These are phyloP conservation scores for Chrysomallon squamiferum DNA, from an alignment of 1,140 invertebrate genomes.

Conservation along the genomic window DNA sequence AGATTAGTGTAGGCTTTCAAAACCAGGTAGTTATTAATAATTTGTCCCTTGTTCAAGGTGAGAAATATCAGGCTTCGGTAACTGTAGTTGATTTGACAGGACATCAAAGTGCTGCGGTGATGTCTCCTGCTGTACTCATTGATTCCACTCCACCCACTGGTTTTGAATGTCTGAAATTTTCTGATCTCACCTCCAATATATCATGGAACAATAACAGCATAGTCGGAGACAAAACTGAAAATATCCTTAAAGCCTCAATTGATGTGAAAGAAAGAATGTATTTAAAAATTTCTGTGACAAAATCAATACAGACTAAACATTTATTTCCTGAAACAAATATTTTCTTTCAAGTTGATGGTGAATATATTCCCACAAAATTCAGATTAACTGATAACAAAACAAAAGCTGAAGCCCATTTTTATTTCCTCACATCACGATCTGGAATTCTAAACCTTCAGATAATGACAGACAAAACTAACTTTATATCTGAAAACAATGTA, in stretches of 20 bases:
- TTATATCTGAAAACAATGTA: neutral
- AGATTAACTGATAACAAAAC: neutral
- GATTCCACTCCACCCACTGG: slow-evolving; percentile 24
- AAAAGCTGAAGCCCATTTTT: neutral
- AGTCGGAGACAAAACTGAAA: neutral
- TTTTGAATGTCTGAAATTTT: slow-evolving; percentile 11
- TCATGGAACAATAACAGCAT: neutral
- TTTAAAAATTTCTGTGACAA: neutral
- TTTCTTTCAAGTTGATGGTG: neutral
- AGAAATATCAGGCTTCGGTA: slow-evolving; percentile 15
- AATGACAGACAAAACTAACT: neutral
- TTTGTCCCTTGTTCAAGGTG: slow-evolving; percentile 8
- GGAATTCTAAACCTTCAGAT: neutral
- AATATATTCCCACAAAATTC: neutral
- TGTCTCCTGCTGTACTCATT: slow-evolving; percentile 18
- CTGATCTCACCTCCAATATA: neutral
- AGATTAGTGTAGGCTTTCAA: slow-evolving; percentile 1
- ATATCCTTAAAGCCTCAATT: neutral
- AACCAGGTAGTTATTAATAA: slow-evolving; percentile 4
- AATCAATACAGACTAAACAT: neutral
- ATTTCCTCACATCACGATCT: neutral
- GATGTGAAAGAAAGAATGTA: neutral
- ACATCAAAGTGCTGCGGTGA: slow-evolving; percentile 9
- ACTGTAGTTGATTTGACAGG: slow-evolving; percentile 30
- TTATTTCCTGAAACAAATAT: neutral